phyloP scores from a whole-genome alignment of 1,140 invertebrate genomes.

The Bombus impatiens region DNA sequence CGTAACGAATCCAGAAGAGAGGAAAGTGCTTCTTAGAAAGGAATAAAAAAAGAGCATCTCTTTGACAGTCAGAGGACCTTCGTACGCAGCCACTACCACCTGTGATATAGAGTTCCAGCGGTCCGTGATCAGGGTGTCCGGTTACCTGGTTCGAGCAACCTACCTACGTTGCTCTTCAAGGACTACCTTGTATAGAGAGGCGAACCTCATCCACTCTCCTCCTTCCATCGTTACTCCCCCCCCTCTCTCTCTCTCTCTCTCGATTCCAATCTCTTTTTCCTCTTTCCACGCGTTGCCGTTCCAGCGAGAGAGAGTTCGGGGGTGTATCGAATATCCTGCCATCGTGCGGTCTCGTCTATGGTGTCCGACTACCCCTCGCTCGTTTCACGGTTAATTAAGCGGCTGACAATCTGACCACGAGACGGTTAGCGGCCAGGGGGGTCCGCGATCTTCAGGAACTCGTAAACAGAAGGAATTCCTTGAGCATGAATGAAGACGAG shows the following conservation, averaged over 20 bases:
- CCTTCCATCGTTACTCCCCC: not conserved
- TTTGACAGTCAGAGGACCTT: constrained; percentile 64
- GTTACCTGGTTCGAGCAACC: constrained; percentile 75
- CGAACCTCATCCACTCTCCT: not conserved
- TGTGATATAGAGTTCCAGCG: constrained; percentile 81
- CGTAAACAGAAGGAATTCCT: constrained; percentile 79
- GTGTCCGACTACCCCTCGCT: constrained; percentile 80
- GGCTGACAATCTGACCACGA: constrained; percentile 81
- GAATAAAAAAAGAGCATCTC: constrained; percentile 49
- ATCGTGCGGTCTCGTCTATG: constrained; percentile 77
- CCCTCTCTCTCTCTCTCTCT: not conserved
- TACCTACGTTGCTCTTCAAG: constrained; percentile 74
- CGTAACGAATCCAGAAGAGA: constrained; percentile 27
- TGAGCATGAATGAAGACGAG: constrained; percentile 77
- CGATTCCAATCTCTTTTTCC: not conserved
- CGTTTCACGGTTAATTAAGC: constrained; percentile 83
- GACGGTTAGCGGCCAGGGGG: constrained; percentile 77
- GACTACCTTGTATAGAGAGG: constrained; percentile 72
- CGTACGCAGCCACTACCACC: constrained; percentile 72
- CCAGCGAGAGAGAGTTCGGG: constrained; percentile 67
- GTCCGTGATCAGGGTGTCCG: constrained; percentile 76
- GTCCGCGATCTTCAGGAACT: constrained; percentile 72
- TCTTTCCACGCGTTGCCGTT: constrained; percentile 13
- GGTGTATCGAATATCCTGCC: constrained; percentile 82
- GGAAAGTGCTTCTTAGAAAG: constrained; percentile 50